Evolutionary conservation across 92 coral and sea anemone genomes (phyloP).

Genomic region (Zoanthus sansibaricus): DNA sequence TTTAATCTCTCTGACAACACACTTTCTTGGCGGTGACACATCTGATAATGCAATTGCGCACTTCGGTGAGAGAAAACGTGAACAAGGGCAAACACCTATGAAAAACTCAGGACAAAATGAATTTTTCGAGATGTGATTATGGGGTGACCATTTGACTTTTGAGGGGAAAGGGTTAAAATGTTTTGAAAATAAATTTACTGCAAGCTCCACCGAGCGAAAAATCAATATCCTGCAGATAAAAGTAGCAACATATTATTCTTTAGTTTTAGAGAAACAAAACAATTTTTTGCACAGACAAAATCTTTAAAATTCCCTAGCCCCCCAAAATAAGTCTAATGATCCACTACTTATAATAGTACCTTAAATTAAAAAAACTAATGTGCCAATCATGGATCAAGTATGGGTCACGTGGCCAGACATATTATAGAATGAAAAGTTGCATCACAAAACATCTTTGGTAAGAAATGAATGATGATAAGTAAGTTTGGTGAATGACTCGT

Average conservation of each 20-base stretch:
- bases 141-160: neutral
- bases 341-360: no score
- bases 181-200: no score
- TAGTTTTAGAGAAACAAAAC: no score
- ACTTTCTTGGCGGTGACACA: constrained; percentile 12
- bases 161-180: no score
- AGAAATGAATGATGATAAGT: neutral
- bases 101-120: constrained; percentile 7
- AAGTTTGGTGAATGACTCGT: constrained; percentile 1
- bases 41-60: constrained; percentile 10
- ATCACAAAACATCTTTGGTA: neutral
- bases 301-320: no score
- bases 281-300: no score
- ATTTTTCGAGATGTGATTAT: constrained; percentile 8
- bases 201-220: no score
- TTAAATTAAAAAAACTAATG: no score
- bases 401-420: neutral
- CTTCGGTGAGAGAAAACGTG: constrained; percentile 3
- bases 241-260: no score
- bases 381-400: no score
- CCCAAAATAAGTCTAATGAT: no score
- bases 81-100: neutral
- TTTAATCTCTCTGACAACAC: constrained; percentile 13
- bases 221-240: no score
- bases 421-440: neutral